Evolutionary conservation across 2,113 vertebrate species (phyloP).

Genomic region (Astatoreochromis straeleni): DNA sequence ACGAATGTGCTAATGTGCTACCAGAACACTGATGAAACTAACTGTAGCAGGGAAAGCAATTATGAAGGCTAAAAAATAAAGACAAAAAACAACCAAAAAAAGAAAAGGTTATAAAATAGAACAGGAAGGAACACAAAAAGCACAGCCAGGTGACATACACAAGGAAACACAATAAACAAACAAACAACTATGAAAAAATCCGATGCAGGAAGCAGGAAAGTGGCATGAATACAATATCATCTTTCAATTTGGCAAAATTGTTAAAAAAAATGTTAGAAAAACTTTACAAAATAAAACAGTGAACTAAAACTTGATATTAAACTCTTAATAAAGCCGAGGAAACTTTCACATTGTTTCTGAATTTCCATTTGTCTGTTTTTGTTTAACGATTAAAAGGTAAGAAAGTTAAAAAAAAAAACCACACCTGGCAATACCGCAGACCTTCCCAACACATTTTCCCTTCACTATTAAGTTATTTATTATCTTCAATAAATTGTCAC

Average conservation of each 20-base stretch:
- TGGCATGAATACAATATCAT: background rate
- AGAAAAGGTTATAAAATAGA: background rate
- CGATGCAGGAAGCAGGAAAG: background rate
- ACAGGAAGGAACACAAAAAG: background rate
- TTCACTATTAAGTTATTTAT: background rate
- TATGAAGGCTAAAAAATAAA: background rate
- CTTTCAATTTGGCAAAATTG: background rate
- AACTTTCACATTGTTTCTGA: background rate
- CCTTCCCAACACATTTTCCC: background rate
- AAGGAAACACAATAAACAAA: background rate
- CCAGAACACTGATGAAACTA: background rate
- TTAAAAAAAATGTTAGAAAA: rapidly evolving
- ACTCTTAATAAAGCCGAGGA: rapidly evolving
- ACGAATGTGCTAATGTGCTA: background rate
- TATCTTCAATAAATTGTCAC: background rate
- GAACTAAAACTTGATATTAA: background rate
- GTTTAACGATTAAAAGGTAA: background rate
- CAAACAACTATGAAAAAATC: background rate
- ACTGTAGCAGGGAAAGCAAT: background rate
- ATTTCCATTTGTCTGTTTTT: background rate
- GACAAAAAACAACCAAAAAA: background rate
- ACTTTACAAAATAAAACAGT: background rate
- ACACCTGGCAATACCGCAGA: background rate
- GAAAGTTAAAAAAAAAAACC: background rate
- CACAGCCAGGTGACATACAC: background rate